Evolutionary conservation across 2,797 vertebrate genomes (phyloP).

Genomic region (Falco novaeseelandiae): DNA sequence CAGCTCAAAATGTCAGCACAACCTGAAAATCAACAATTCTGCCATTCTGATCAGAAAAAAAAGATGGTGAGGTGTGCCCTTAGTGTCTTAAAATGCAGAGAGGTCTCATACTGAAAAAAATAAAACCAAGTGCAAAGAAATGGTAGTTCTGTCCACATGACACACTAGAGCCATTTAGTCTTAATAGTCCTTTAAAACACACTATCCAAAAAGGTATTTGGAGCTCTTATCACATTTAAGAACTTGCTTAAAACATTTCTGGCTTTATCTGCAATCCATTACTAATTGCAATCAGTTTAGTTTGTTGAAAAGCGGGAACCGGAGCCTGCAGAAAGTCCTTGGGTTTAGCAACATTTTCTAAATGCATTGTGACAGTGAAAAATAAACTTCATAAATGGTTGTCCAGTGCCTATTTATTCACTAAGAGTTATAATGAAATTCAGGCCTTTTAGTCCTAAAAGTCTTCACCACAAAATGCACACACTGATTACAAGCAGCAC

Average conservation of each 20-base stretch:
- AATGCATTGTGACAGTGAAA: background rate
- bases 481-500: rapidly evolving
- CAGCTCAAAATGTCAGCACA: background rate
- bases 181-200: background rate
- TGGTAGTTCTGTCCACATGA: background rate
- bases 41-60: background rate
- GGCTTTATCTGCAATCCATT: background rate
- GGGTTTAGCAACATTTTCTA: background rate
- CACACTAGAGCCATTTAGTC: background rate
- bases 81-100: background rate
- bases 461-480: background rate
- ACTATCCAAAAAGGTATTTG: background rate
- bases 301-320: background rate
- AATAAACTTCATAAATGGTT: background rate
- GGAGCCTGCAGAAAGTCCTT: background rate
- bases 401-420: background rate
- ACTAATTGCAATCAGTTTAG: background rate
- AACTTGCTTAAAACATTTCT: background rate
- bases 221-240: background rate
- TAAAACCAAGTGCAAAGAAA: background rate
- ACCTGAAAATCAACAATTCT: background rate
- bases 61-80: background rate
- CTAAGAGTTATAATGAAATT: background rate
- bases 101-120: background rate
- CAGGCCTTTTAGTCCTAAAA: background rate